Evolutionary conservation across 1,140 invertebrate genomes (phyloP).

Genomic region (Platyscapa corneri): DNA sequence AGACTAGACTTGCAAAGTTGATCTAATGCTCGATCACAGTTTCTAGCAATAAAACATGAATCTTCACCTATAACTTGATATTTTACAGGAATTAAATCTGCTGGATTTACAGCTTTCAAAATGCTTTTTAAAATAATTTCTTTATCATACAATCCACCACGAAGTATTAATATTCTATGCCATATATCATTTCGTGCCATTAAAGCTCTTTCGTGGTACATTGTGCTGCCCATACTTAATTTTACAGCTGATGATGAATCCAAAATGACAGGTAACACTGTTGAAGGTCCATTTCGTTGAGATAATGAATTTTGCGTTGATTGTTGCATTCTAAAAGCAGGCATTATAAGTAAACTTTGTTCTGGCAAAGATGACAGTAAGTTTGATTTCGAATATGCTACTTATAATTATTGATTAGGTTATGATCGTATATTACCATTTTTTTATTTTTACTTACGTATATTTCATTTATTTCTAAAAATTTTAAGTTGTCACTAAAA

Average conservation of each 20-base stretch:
- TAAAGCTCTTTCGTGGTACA: conserved; percentile 62
- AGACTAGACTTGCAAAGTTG: conserved; percentile 72
- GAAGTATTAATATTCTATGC: conserved; percentile 66
- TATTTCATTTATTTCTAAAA: not conserved
- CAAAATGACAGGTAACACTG: conserved; percentile 56
- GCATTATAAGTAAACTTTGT: not conserved
- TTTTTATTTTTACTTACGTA: not conserved
- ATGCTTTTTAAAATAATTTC: conserved; percentile 72
- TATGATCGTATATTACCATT: not conserved
- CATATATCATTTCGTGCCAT: conserved; percentile 68
- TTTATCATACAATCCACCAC: conserved; percentile 65
- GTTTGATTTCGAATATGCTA: not conserved
- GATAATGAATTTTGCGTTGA: conserved; percentile 3
- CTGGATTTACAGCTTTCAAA: conserved; percentile 71
- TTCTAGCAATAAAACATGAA: conserved; percentile 72
- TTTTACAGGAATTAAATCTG: conserved; percentile 74
- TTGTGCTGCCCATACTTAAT: conserved; percentile 62
- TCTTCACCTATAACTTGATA: conserved; percentile 67
- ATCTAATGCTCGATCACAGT: conserved; percentile 73
- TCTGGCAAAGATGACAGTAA: not conserved
- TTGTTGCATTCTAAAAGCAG: conserved; percentile 2
- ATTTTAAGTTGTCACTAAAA: not conserved
- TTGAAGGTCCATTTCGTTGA: not conserved
- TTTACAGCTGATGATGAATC: conserved; percentile 62
- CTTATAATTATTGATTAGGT: not conserved